Evolutionary conservation across 1,140 invertebrate species (phyloP).

Genomic region (Venustaconcha ellipsiformis): DNA sequence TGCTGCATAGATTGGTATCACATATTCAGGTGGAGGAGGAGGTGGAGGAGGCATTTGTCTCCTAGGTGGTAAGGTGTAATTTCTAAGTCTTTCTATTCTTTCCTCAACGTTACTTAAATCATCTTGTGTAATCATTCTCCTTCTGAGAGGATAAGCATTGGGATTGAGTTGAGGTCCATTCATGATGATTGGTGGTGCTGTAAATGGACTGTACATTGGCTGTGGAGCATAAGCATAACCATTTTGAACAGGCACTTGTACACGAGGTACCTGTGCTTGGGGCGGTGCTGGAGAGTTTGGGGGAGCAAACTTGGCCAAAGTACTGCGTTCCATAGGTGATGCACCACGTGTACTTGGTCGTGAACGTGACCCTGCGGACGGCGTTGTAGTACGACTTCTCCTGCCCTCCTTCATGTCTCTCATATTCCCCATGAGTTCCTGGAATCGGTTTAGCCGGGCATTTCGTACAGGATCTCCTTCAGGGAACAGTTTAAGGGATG

Average conservation of each 20-base stretch:
- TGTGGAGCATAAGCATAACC: conserved; percentile 26
- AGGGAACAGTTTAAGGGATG: conserved; percentile 52
- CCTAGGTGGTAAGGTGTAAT: conserved; percentile 49
- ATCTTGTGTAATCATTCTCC: conserved; percentile 47
- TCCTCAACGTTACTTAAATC: conserved; percentile 56
- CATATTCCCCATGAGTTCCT: conserved; percentile 55
- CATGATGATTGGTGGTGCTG: conserved; percentile 33
- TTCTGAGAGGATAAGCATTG: conserved; percentile 6
- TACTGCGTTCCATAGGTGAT: conserved; percentile 12
- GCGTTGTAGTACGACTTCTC: conserved; percentile 35
- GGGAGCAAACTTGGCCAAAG: neutral
- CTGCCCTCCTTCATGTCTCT: conserved; percentile 44
- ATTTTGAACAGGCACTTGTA: conserved; percentile 37
- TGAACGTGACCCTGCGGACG: conserved; percentile 38
- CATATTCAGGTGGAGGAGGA: conserved; percentile 36
- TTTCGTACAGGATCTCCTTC: conserved; percentile 49
- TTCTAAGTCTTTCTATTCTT: conserved; percentile 51
- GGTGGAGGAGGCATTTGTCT: conserved; percentile 37
- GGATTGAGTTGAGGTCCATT: conserved; percentile 13
- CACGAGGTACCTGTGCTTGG: too few species aligned
- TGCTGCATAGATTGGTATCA: conserved; percentile 42
- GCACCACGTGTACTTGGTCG: conserved; percentile 35
- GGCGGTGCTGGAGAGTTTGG: too few species aligned
- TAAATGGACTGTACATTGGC: conserved; percentile 8
- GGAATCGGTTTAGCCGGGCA: conserved; percentile 48